Base-by-base conservation (phyloP, 2,113 vertebrate genomes). In the Cnemophilus loriae region DNA sequence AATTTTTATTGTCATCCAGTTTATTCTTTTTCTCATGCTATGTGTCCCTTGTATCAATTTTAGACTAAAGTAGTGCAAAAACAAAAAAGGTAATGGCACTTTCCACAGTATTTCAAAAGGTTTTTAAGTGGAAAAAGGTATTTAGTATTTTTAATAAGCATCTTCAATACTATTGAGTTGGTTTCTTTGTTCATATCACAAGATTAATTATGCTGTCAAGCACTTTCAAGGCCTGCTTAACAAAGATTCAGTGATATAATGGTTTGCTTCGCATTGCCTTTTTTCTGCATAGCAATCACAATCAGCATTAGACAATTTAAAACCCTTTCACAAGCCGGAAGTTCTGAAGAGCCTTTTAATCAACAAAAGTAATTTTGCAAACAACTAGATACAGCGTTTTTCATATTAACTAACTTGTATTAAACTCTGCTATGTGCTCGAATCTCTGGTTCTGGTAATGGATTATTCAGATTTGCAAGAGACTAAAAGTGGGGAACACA, bases 201-300 rank as follows among this genome's bases (percentile, higher is more conserved):
- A 99, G 99, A 99, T 99, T 99, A 99, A 99, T 99, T 99, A 99
- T 99, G 99, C 99, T 99, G 99, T 99, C 99, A 99, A 98, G 97
- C 98, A 98, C 98, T 99, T 99, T 99, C 99, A 99, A 99, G 99
- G 99, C 99, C 99, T 99, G 99, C 99, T 99, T 99, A 99, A 99
- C 99, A 99, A 99, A 99, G 99, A 99, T 99, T 99, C 99, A 99
- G 98, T 99, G 99, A 99, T 99, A 99, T 99, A 99, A 99, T 99
- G 99, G 98, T 99, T 98, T 98, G 98, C 98, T 99, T 99, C 98
- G 98, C 98, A 84, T 97, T 97, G 98, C 98, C 97, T 98, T 98
- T 98, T 98, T 98, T 98, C 98, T 98, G 98, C 98, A 98, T 98
- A 98, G 98, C 99, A 99, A 99, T 99, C 99, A 99, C 99, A 99